A percentile compares a stretch with the other conserved stretches of the same genome.
Evolutionary conservation across 2,113 vertebrate genomes (phyloP).

Genomic region (Sander vitreus): DNA sequence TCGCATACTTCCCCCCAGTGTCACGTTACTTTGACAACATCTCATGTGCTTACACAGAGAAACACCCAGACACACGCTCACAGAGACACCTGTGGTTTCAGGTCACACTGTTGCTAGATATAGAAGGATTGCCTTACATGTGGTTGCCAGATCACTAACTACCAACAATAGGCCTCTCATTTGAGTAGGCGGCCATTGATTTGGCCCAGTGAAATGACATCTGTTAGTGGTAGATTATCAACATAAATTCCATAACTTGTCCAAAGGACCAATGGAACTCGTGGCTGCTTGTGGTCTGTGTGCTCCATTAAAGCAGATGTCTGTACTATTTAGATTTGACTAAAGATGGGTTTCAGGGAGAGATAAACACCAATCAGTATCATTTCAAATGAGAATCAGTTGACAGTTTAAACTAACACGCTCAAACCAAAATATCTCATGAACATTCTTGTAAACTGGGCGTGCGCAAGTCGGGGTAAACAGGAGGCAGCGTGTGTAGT

Average conservation of each 20-base stretch:
- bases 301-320: neutral
- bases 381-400: neutral
- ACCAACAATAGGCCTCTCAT: neutral
- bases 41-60: slow-evolving; percentile 9
- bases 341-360: neutral
- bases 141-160: neutral
- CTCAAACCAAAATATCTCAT: too few relatives aligned
- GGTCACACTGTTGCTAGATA: slow-evolving; percentile 10
- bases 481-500: too few relatives aligned
- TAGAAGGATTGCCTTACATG: slow-evolving; percentile 26
- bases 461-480: too few relatives aligned
- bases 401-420: neutral
- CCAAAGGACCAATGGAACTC: neutral
- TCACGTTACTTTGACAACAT: slow-evolving; percentile 34
- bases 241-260: neutral
- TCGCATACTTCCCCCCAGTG: slow-evolving; percentile 45
- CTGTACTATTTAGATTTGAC: neutral
- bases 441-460: too few relatives aligned
- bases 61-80: slow-evolving; percentile 5
- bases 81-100: slow-evolving; percentile 34
- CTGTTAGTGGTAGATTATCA: neutral
- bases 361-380: neutral
- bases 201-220: neutral
- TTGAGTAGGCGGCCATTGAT: neutral
- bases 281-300: neutral